These are phyloP conservation scores for Sinhomidia bicolor DNA, from an alignment of 2,888 invertebrate species.

Conservation along the genomic window DNA sequence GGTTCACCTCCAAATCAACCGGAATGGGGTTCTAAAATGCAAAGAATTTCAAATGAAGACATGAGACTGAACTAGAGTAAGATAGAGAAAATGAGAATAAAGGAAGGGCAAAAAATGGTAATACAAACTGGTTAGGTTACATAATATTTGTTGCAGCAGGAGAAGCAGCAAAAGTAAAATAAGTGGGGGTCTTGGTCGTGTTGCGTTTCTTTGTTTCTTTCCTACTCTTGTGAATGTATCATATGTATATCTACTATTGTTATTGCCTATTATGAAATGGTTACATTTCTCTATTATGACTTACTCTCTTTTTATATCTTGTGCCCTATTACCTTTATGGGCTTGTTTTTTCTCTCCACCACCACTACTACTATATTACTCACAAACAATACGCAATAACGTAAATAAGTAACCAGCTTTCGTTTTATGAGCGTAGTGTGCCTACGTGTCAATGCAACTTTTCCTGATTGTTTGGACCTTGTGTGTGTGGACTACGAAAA, in stretches of 20 bases:
- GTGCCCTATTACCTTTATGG: conserved; percentile 8
- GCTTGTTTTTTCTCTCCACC: neutral
- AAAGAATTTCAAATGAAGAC: conserved; percentile 64
- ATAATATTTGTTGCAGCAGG: neutral
- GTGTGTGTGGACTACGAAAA: conserved; percentile 33
- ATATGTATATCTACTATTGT: neutral
- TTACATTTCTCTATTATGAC: neutral
- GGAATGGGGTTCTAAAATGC: conserved; percentile 65
- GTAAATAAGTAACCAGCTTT: too few relatives aligned
- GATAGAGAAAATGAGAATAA: neutral
- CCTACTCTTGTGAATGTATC: neutral
- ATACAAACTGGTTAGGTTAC: neutral
- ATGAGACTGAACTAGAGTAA: conserved; percentile 44
- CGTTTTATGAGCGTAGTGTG: too few relatives aligned
- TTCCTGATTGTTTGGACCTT: conserved; percentile 18
- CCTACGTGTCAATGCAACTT: too few relatives aligned
- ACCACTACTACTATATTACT: neutral
- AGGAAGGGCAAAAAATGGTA: neutral
- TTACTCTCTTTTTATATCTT: neutral
- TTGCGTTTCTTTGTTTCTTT: conserved; percentile 2
- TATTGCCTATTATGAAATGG: conserved; percentile 4
- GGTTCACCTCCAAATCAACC: conserved; percentile 69
- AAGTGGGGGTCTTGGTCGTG: conserved; percentile 47
- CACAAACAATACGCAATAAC: neutral
- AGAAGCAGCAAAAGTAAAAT: too few relatives aligned